phyloP scores from a whole-genome alignment of 1,140 invertebrate species.

The Agraylea sexmaculata region DNA sequence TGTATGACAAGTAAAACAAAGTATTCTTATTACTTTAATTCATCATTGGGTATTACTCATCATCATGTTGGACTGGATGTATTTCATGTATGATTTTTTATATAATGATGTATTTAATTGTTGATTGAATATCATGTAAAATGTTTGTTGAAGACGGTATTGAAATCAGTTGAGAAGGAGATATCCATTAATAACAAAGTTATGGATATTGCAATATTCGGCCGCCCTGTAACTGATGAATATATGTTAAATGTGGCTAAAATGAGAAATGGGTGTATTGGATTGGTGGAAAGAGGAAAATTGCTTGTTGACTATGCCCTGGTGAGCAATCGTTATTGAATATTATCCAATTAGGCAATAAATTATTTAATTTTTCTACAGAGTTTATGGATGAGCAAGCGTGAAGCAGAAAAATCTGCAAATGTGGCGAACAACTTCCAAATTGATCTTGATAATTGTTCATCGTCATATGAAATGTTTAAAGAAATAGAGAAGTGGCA shows the following conservation, averaged over 20 bases:
- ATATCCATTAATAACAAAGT: slow-evolving; percentile 35
- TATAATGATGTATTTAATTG: slow-evolving; percentile 12
- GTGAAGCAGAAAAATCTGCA: slow-evolving; percentile 22
- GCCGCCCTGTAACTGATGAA: slow-evolving; percentile 42
- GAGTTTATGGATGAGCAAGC: slow-evolving; percentile 21
- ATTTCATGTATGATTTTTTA: slow-evolving; percentile 35
- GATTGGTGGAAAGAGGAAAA: too few species aligned
- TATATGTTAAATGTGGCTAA: slow-evolving; percentile 24
- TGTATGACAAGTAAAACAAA: slow-evolving; percentile 12
- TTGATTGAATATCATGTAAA: slow-evolving; percentile 3
- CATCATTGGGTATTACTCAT: slow-evolving; percentile 27
- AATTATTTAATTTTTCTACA: slow-evolving; percentile 19
- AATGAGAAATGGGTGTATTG: too few species aligned
- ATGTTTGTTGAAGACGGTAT: slow-evolving; percentile 28
- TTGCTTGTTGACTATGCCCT: too few species aligned
- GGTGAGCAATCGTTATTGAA: too few species aligned
- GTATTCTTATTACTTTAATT: slow-evolving; percentile 2
- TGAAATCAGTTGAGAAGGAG: slow-evolving; percentile 28
- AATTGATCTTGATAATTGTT: slow-evolving; percentile 22
- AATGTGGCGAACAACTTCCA: slow-evolving; percentile 24
- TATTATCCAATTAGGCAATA: too few species aligned
- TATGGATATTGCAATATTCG: slow-evolving; percentile 48
- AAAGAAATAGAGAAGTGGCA: slow-evolving; percentile 24
- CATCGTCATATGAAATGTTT: slow-evolving; percentile 26
- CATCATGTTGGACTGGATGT: slow-evolving; percentile 35